phyloP scores from a whole-genome alignment of 2,888 invertebrate genomes.

The Amblyjoppa fuscipennis region DNA sequence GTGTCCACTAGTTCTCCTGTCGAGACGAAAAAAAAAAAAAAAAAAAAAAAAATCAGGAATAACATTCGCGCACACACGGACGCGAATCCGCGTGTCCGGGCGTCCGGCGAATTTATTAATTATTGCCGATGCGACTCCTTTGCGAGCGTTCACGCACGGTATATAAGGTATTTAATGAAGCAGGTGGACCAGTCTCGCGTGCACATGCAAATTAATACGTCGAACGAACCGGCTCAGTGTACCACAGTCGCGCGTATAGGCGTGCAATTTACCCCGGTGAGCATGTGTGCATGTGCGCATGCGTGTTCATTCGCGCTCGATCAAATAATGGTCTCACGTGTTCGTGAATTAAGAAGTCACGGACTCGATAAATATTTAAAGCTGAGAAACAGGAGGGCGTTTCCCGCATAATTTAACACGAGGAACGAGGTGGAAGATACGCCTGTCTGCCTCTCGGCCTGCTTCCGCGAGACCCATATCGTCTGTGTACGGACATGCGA shows the following conservation, averaged over 20 bases:
- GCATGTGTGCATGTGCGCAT: neutral
- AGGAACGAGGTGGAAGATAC: neutral
- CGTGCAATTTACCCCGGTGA: conserved; percentile 10
- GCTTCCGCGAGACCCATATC: too few relatives aligned
- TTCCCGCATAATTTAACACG: conserved; percentile 1
- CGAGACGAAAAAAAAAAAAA: conserved; percentile 11
- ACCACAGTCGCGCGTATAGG: conserved; percentile 35
- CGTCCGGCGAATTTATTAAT: conserved; percentile 75
- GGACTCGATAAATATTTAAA: neutral
- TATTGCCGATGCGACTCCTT: conserved; percentile 69
- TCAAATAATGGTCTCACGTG: neutral
- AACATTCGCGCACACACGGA: conserved; percentile 60
- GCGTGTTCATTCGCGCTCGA: conserved; percentile 4
- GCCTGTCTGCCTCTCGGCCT: neutral
- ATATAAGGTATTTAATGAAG: conserved; percentile 31
- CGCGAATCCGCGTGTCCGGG: conserved; percentile 27
- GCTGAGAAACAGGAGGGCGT: neutral
- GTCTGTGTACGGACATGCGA: neutral
- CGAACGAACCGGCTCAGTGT: conserved; percentile 62
- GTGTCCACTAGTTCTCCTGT: neutral
- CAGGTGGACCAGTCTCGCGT: conserved; percentile 64
- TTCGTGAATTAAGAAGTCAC: neutral
- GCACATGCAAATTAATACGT: conserved; percentile 70
- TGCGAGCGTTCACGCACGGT: conserved; percentile 46
- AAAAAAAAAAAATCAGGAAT: conserved; percentile 45